Percentiles rank a stretch among this genome's conserved stretches.
Evolutionary conservation across 2,888 invertebrate species (phyloP).

Genomic region (Megamerina dolium): DNA sequence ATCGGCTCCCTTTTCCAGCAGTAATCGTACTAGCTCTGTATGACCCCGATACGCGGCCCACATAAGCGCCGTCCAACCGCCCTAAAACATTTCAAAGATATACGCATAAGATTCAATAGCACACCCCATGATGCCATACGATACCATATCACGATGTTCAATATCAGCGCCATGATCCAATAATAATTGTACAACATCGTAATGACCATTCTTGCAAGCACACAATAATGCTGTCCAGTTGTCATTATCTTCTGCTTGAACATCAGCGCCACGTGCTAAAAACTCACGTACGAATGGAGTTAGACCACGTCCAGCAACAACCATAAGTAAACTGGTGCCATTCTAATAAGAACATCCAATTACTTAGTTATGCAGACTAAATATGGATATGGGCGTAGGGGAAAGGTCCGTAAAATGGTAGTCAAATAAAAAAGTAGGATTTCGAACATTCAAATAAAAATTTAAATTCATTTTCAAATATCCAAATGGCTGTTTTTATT

Average conservation of each 20-base stretch:
- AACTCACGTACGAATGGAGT: conserved; percentile 76
- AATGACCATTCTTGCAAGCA: conserved; percentile 84
- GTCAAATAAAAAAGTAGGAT: no score
- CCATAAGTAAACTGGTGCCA: conserved; percentile 89
- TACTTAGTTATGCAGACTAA: no score
- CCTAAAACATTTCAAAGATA: conserved; percentile 54
- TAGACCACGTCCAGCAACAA: conserved; percentile 82
- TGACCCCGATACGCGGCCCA: conserved; percentile 96
- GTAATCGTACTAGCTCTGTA: conserved; percentile 65
- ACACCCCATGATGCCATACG: no score
- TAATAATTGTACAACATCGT: conserved; percentile 72
- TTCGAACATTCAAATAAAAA: no score
- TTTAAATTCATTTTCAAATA: no score
- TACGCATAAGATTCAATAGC: no score
- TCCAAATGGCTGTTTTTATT: no score
- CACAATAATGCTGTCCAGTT: conserved; percentile 88
- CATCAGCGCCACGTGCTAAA: conserved; percentile 85
- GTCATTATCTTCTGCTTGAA: conserved; percentile 85
- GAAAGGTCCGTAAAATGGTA: no score
- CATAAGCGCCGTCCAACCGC: conserved; percentile 95
- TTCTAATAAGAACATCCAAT: no score
- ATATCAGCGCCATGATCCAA: conserved; percentile 79
- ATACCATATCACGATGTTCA: conserved; percentile 80
- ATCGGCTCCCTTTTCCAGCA: conserved; percentile 84
- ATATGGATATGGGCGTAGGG: no score